phyloP scores from a whole-genome alignment of 1,140 invertebrate species.

The Drosophila kohkoa region DNA sequence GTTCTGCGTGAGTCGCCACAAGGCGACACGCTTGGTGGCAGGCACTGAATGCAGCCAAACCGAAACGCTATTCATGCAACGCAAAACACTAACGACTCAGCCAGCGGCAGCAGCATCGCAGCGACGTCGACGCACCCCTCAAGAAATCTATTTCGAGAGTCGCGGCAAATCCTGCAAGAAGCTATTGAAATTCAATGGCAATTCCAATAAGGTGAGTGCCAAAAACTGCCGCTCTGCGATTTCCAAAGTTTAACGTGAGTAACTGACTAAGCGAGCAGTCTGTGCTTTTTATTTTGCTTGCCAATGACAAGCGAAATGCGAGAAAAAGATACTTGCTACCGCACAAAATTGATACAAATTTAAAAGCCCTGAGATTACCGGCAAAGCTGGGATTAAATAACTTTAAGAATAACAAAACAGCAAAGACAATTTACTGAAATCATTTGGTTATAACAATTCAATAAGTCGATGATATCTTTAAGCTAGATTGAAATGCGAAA shows the following conservation, averaged over 20 bases:
- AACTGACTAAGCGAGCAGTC: constrained; percentile 5
- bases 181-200: constrained; percentile 89
- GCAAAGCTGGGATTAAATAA: constrained; percentile 4
- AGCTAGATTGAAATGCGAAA: too few relatives aligned
- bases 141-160: constrained; percentile 91
- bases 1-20: constrained; percentile 68
- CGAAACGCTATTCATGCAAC: constrained; percentile 54
- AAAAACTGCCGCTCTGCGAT: constrained; percentile 2
- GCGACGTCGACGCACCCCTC: constrained; percentile 85
- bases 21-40: constrained; percentile 69
- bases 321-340: constrained; percentile 11
- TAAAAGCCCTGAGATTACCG: constrained; percentile 15
- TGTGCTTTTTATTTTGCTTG: constrained; percentile 7
- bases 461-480: too few relatives aligned
- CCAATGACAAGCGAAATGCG: constrained; percentile 22
- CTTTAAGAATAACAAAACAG: neutral
- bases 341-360: constrained; percentile 15
- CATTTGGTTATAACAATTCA: neutral
- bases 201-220: constrained; percentile 88
- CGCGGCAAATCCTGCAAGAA: constrained; percentile 90
- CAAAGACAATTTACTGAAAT: neutral
- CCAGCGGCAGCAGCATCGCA: constrained; percentile 44
- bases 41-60: constrained; percentile 63
- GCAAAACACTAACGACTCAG: constrained; percentile 56
- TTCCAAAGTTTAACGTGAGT: neutral